These are phyloP conservation scores for Scaptomyza graminum DNA, from an alignment of 1,140 invertebrate genomes.

Conservation along the genomic window DNA sequence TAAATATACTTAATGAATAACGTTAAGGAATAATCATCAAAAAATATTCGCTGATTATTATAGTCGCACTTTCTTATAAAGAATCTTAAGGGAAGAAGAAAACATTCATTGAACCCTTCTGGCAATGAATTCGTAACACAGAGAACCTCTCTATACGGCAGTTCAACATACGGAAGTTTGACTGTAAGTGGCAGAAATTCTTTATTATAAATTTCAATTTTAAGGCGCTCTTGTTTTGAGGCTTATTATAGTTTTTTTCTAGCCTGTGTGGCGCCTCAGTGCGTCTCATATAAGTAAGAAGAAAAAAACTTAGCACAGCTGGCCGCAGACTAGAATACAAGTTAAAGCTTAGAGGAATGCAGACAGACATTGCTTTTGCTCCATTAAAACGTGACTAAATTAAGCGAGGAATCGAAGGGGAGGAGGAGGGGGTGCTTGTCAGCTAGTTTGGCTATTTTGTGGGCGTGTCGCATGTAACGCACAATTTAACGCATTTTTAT, in stretches of 20 bases:
- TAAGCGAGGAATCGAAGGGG: background rate
- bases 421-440: background rate
- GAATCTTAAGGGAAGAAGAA: too few relatives aligned
- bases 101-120: too few relatives aligned
- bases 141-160: too few relatives aligned
- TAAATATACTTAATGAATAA: background rate
- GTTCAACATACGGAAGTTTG: too few relatives aligned
- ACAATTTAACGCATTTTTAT: conserved; percentile 73
- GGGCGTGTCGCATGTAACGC: conserved; percentile 67
- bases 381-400: conserved; percentile 50
- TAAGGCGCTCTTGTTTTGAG: too few relatives aligned
- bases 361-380: conserved; percentile 23
- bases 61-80: too few relatives aligned
- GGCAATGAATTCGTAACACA: too few relatives aligned
- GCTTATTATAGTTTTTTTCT: background rate
- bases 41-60: too few relatives aligned
- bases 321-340: conserved; percentile 27
- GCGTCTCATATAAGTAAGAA: background rate
- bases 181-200: too few relatives aligned
- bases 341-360: conserved; percentile 43
- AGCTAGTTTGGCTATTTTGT: conserved; percentile 25
- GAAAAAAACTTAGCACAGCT: conserved; percentile 17
- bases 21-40: too few relatives aligned
- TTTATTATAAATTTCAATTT: too few relatives aligned
- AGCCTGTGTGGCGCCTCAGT: conserved; percentile 27